Evolutionary conservation across 2,888 invertebrate genomes (phyloP).

Genomic region (Synanthedon andrenaeformis): DNA sequence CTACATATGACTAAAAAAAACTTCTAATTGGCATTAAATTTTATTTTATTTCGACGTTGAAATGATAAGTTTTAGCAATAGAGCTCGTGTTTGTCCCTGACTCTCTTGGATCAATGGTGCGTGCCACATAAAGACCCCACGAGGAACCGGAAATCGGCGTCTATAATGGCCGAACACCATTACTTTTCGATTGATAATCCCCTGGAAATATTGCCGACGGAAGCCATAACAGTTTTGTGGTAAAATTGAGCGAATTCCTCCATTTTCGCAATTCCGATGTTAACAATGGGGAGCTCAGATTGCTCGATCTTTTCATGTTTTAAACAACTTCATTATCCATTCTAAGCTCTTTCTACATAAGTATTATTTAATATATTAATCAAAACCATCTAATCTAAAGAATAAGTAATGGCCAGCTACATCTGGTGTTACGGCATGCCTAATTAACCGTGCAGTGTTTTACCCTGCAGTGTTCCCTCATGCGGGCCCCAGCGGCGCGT

Average conservation of each 20-base stretch:
- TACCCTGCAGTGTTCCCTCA: constrained; percentile 87
- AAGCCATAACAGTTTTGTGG: constrained; percentile 70
- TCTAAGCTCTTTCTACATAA: no score
- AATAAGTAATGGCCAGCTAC: background rate
- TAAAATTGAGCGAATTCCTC: constrained; percentile 57
- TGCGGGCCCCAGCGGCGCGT: constrained; percentile 94
- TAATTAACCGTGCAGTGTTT: constrained; percentile 64
- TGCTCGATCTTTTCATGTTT: background rate
- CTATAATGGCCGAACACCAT: constrained; percentile 68
- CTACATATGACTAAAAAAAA: no score
- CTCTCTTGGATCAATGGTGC: constrained; percentile 35
- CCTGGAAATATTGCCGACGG: constrained; percentile 58
- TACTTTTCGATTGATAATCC: constrained; percentile 68
- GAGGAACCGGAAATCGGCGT: constrained; percentile 60
- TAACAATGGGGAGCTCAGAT: background rate
- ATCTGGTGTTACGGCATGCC: constrained; percentile 1
- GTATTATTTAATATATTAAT: no score
- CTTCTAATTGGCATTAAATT: no score
- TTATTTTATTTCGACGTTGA: background rate
- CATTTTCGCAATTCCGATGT: constrained; percentile 3
- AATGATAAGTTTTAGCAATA: constrained; percentile 3
- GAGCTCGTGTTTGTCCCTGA: constrained; percentile 9
- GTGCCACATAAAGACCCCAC: constrained; percentile 61
- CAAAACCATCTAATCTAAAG: no score
- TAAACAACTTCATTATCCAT: no score